Percentiles rank a stretch among this genome's conserved stretches.
phyloP scores from a whole-genome alignment of 2,888 invertebrate genomes.

The Xylota sylvarum region DNA sequence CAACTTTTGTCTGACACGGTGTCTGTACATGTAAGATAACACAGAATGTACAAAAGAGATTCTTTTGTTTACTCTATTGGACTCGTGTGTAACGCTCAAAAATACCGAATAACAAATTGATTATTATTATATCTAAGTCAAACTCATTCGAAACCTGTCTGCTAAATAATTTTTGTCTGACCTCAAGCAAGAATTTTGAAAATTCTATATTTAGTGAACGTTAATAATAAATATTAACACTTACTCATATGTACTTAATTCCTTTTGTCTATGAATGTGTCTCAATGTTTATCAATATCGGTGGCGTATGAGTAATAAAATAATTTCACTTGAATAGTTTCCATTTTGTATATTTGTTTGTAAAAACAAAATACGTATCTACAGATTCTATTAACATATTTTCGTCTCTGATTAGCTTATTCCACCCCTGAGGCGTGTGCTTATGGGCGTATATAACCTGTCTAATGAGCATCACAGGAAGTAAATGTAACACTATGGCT shows the following conservation, averaged over 20 bases:
- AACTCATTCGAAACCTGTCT: not conserved
- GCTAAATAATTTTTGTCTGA: not conserved
- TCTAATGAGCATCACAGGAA: slow-evolving; percentile 1
- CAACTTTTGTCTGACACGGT: not conserved
- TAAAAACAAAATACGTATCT: no score
- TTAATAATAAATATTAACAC: not conserved
- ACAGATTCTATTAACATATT: not conserved
- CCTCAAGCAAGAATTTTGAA: not conserved
- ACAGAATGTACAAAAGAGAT: not conserved
- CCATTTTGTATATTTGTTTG: not conserved
- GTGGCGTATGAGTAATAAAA: slow-evolving; percentile 2
- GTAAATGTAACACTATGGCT: not conserved
- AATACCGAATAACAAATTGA: not conserved
- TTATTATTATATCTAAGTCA: not conserved
- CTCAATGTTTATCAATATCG: not conserved
- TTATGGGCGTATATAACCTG: not conserved
- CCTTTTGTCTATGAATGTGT: not conserved
- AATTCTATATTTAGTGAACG: not conserved
- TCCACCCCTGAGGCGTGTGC: not conserved
- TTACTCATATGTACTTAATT: not conserved
- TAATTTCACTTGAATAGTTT: not conserved
- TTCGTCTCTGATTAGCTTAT: not conserved
- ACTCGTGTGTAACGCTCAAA: not conserved
- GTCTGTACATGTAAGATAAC: not conserved
- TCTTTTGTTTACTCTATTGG: not conserved